Conservation (phyloP, 2,797 vertebrate genomes). For the Morelia viridis region DNA sequence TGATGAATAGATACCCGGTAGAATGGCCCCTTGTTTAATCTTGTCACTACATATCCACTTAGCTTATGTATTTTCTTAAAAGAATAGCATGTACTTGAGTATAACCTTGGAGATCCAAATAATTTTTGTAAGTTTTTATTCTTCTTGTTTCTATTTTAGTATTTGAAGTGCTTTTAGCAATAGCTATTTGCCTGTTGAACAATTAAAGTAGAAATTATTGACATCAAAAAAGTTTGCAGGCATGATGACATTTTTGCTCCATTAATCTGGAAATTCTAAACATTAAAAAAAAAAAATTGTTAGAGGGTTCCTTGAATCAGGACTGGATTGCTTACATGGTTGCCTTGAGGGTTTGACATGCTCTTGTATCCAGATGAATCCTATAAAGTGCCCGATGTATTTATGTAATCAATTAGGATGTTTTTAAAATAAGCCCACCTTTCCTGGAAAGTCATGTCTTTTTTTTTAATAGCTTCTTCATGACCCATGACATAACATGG, state of each 20-base stretch:
- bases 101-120: conserved; percentile 45
- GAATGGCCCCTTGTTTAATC: conserved; percentile 58
- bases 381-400: conserved; percentile 73
- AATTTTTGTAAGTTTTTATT: conserved; percentile 45
- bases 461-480: conserved; percentile 76
- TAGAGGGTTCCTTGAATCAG: conserved; percentile 51
- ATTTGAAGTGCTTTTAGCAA: conserved; percentile 52
- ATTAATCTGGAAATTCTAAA: conserved; percentile 20
- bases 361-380: conserved; percentile 63
- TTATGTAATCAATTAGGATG: conserved; percentile 71
- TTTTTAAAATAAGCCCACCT: conserved; percentile 58
- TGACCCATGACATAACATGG: conserved; percentile 77
- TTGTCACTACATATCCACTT: conserved; percentile 49
- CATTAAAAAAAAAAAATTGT: not conserved
- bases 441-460: conserved; percentile 69
- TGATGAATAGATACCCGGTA: conserved; percentile 45
- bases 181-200: conserved; percentile 60
- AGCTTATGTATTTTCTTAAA: conserved; percentile 47
- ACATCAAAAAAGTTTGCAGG: conserved; percentile 44
- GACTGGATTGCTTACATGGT: conserved; percentile 50
- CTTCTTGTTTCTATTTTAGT: conserved; percentile 45
- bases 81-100: conserved; percentile 40
- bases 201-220: conserved; percentile 56
- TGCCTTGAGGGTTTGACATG: conserved; percentile 46
- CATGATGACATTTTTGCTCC: conserved; percentile 9